Percentiles rank a stretch among this genome's conserved stretches.
Evolutionary conservation across 35 echinoderm and acorn worm species (phyloP).

Genomic region (Anneissia japonica): DNA sequence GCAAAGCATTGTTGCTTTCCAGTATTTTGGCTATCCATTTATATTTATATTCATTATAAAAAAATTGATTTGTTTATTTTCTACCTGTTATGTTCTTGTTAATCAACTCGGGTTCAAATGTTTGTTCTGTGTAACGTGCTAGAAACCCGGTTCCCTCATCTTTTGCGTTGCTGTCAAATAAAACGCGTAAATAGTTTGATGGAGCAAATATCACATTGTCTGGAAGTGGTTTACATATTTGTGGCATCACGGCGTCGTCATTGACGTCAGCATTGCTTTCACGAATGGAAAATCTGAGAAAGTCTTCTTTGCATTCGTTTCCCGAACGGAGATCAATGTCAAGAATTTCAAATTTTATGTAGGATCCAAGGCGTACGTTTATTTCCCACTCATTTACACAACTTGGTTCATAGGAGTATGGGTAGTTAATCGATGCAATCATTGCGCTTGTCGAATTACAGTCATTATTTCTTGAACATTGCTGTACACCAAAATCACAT

Average conservation of each 20-base stretch:
- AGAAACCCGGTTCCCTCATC: background rate
- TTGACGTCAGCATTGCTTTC: background rate
- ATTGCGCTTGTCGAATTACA: background rate
- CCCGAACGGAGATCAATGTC: background rate
- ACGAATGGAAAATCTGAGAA: background rate
- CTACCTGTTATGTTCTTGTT: background rate
- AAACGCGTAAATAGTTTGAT: background rate
- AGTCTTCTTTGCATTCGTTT: background rate
- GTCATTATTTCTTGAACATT: background rate
- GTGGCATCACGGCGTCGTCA: background rate
- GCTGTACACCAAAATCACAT: background rate
- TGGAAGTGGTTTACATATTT: background rate
- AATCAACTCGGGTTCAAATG: background rate
- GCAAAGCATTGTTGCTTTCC: too few species aligned
- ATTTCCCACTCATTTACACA: background rate
- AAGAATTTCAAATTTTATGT: background rate
- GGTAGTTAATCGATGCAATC: background rate
- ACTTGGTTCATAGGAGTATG: background rate
- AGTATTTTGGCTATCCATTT: too few species aligned
- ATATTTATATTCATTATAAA: too few species aligned
- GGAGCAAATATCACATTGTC: background rate
- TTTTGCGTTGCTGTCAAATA: background rate
- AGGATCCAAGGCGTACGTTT: background rate
- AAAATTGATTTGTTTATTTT: too few species aligned
- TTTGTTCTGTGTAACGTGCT: background rate